Base-by-base conservation (phyloP, 2,797 vertebrate genomes). In the Lithobates pipiens region DNA sequence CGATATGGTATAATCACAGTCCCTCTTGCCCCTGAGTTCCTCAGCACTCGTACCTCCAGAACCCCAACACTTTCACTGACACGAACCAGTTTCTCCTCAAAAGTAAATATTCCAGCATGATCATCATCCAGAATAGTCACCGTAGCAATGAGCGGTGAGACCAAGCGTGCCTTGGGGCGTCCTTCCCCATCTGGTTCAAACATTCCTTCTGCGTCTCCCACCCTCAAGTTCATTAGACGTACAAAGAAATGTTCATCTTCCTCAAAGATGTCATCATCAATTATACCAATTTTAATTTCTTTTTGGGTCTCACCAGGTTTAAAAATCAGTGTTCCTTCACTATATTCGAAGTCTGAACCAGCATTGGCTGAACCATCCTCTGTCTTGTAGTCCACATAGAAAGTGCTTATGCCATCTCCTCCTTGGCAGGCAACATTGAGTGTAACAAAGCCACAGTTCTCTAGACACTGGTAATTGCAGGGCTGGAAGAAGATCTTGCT, bases 81-180 rank as follows among this genome's bases (percentile, higher is more conserved):
- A 0, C 95, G 95, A 88, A 96, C 61, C 90, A 95, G 85, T 54
- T 94, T 91, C 25, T 97, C 97, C 10, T 95, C 92, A 92, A 99
- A 99, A 0, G 96, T 95, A 94, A 99, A 99, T 94, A 99, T 98
- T 34, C 98, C 98, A 0, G 97, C 98, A 69, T 99, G 98, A 94
- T 99, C 98, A 54, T 99, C 98, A 0, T 99, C 98, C 91, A 99
- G 87, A 91, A 99, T 99, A 92, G 98, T 99, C 77, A 99, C 97
- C 0, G 96, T 99, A 90, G 97, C 94, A 6, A 98, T 93, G 90
- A 96, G 89, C 0, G 98, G 98, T 10, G 97, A 94, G 18, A 96
- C 91, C 87, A 99, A 75, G 5, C 93, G 91, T 0, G 93, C 96
- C 86, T 97, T 97, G 86, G 98, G 97, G 7, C 83, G 81, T 16